Evolutionary conservation across 2,888 invertebrate genomes (phyloP), one percentile per base, ranked within the genome.

Genomic region (Sphaerophoria taeniata): DNA sequence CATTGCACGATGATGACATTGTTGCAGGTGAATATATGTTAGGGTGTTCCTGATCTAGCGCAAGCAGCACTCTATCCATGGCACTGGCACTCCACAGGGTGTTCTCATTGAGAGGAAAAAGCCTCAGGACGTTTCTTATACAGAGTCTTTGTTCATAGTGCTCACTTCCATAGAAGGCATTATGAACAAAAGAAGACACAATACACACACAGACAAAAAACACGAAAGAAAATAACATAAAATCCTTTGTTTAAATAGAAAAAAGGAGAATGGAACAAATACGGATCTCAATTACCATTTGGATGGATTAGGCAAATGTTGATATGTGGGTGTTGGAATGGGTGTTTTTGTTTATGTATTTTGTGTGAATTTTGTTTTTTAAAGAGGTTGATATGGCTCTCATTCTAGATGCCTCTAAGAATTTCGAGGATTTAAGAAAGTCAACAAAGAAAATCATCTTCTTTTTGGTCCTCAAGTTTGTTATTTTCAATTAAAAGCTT

Each of bases 241-340:
- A 53, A 45, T 76, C 76, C 76, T 76, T 76, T 76, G 76, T 76
- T 53, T 61, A 67, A 67, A 67, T n/a, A 67, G 39, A 67, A 31
- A 31, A 34, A 63, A 43, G 11, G 9, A 43, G 14, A 24, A 11
- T 43, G 49, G 36, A 76, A 69, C 34, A 34, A 60, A 70, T 53
- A 61, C 58, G 61, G 43, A 70, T 69, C 34, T 55, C 53, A 60
- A 75, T 69, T 75, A 31, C 31, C 58, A 63, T 73, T 67, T 58
- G 43, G 51, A 53, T 73, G 55, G 75, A 75, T 69, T 75, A 67
- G 69, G 24, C 75, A 69, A 75, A 69, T 76, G 61, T 70, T 76
- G 43, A 61, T 76, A 24, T 76, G 53, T 24, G 53, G 60, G 60
- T 43, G 33, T 58, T 49, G 47, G 3, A 47, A 33, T 36, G 33